Percentiles rank a stretch among this genome's conserved stretches.
These are phyloP conservation scores for Tubulanus polymorphus DNA, from an alignment of 2,888 invertebrate species.

Conservation along the genomic window DNA sequence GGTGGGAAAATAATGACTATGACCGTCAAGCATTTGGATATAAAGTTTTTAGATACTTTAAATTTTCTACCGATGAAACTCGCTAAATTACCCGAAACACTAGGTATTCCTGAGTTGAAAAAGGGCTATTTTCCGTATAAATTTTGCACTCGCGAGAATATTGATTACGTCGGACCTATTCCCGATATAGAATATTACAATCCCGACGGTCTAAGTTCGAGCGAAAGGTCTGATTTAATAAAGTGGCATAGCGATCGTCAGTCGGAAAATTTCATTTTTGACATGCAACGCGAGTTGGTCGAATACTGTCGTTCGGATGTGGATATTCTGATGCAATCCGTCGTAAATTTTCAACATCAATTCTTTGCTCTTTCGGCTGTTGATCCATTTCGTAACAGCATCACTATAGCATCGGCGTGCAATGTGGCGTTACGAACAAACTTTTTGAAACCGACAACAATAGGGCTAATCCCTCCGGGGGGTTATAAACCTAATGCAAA, in stretches of 20 bases:
- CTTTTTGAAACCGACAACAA: constrained; percentile 11
- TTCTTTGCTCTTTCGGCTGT: constrained; percentile 6
- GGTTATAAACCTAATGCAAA: constrained; percentile 15
- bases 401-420: constrained; percentile 21
- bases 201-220: constrained; percentile 1
- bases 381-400: constrained; percentile 13
- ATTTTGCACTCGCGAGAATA: constrained; percentile 17
- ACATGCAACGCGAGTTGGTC: constrained; percentile 12
- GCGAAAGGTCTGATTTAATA: constrained; percentile 7
- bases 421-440: constrained; percentile 13
- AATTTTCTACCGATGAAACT: constrained; percentile 22
- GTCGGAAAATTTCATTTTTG: not conserved
- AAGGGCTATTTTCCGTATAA: constrained; percentile 24
- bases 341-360: constrained; percentile 12
- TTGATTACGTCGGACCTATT: constrained; percentile 19
- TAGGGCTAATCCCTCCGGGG: constrained; percentile 15
- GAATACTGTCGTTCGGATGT: constrained; percentile 25
- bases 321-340: constrained; percentile 11
- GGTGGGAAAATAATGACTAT: not conserved
- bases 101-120: constrained; percentile 15
- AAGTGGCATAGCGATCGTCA: constrained; percentile 11
- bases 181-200: constrained; percentile 17
- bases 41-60: constrained; percentile 20
- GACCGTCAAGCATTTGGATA: too few relatives aligned
- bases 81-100: constrained; percentile 16